These are phyloP conservation scores for Hypolimnas misippus DNA, from an alignment of 2,888 invertebrate species.

Conservation along the genomic window DNA sequence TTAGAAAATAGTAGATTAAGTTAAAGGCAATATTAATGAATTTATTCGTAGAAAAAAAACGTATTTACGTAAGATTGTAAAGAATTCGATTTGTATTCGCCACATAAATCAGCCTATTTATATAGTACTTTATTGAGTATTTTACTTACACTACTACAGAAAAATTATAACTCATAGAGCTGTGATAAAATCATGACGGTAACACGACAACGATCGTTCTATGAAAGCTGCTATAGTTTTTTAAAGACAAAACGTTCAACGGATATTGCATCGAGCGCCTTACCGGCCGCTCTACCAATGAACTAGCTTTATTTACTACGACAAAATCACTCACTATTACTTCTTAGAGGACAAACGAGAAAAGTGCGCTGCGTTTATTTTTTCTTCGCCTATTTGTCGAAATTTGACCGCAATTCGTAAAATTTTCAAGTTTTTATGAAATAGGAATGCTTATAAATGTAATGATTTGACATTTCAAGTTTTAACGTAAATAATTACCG, in stretches of 20 bases:
- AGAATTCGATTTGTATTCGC: no score
- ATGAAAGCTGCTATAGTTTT: constrained; percentile 37
- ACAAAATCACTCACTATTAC: constrained; percentile 46
- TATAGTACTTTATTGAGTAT: not conserved
- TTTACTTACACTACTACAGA: not conserved
- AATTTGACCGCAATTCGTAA: no score
- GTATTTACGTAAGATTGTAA: no score
- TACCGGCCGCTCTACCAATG: constrained; percentile 43
- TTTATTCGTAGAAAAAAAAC: no score
- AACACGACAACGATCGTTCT: constrained; percentile 21
- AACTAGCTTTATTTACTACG: constrained; percentile 52
- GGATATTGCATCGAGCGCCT: constrained; percentile 57
- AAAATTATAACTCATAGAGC: not conserved
- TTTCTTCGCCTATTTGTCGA: no score
- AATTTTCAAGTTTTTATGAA: no score
- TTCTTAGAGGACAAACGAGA: constrained; percentile 48
- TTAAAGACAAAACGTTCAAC: constrained; percentile 50
- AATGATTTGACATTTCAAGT: no score
- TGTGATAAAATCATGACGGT: constrained; percentile 11
- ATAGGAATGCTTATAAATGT: no score
- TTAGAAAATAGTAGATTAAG: no score
- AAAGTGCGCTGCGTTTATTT: constrained; percentile 49
- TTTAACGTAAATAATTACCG: no score
- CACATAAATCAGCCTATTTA: no score
- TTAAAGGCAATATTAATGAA: no score